phyloP scores from a whole-genome alignment of 2,797 vertebrate species.

The Sebastes oblongus region DNA sequence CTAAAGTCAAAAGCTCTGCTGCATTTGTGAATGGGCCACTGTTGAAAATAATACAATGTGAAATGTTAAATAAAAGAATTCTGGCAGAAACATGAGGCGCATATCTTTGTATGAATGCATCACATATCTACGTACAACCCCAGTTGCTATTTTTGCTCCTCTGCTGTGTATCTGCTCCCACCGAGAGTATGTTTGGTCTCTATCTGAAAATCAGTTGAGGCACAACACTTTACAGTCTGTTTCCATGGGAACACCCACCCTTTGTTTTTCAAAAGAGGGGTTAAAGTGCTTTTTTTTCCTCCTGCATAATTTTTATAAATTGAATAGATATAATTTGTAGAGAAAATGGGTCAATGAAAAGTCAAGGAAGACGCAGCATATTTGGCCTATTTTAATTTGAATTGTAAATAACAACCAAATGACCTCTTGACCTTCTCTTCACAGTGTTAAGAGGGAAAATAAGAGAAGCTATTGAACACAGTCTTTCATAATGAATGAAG shows the following conservation, averaged over 20 bases:
- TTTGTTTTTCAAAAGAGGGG: slow-evolving; percentile 10
- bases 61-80: not conserved
- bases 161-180: not conserved
- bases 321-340: not conserved
- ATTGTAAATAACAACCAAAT: not conserved
- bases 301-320: not conserved
- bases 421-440: not conserved
- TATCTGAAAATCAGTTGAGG: not conserved
- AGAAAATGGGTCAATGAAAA: slow-evolving; percentile 14
- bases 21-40: not conserved
- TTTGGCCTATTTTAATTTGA: not conserved
- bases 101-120: not conserved
- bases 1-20: not conserved
- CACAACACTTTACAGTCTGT: not conserved
- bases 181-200: not conserved
- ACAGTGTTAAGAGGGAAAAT: not conserved
- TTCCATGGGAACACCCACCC: slow-evolving; percentile 32
- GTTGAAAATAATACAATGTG: not conserved
- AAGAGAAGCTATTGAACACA: not conserved
- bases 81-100: not conserved
- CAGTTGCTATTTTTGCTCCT: not conserved
- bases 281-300: not conserved
- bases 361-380: not conserved
- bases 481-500: not conserved
- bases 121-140: not conserved